Evolutionary conservation across 30 jellyfish, hydroid and myxozoan genomes (phyloP).

Genomic region (Nemopilema nomurai): DNA sequence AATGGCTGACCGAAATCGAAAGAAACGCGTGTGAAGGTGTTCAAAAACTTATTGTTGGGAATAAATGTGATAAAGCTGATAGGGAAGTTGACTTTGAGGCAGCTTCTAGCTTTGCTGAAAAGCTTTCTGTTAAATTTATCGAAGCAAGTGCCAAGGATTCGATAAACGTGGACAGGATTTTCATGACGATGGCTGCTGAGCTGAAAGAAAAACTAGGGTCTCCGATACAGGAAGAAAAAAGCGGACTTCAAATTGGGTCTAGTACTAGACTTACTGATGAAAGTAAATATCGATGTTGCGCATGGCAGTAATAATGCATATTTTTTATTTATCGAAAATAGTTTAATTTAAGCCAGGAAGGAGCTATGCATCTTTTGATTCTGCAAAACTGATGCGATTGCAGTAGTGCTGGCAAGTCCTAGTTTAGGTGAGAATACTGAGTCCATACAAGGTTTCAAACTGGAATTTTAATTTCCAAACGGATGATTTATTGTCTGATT

Average conservation of each 20-base stretch:
- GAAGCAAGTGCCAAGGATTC: conserved; percentile 84
- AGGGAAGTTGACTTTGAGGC: conserved; percentile 78
- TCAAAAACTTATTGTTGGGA: conserved; percentile 68
- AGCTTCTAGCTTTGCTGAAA: conserved; percentile 72
- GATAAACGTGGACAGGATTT: conserved; percentile 64
- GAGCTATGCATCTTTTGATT: too few relatives aligned
- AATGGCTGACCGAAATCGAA: conserved; percentile 81
- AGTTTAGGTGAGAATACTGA: too few relatives aligned
- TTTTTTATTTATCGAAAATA: too few relatives aligned
- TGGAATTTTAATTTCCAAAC: too few relatives aligned
- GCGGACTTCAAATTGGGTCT: conserved; percentile 33
- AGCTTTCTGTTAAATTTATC: conserved; percentile 51
- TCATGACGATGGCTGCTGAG: conserved; percentile 76
- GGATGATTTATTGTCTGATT: too few relatives aligned
- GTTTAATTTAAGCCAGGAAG: too few relatives aligned
- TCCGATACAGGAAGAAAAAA: conserved; percentile 53
- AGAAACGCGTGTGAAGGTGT: conserved; percentile 86
- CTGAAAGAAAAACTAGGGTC: conserved; percentile 75
- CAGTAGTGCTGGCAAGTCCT: too few relatives aligned
- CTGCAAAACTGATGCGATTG: too few relatives aligned
- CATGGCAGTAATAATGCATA: conserved; percentile 54
- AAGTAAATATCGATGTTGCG: conserved; percentile 28
- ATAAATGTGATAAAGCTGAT: conserved; percentile 68
- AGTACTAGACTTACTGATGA: conserved; percentile 28
- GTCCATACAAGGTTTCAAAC: too few relatives aligned